A percentile compares a stretch with the other conserved stretches of the same genome.
These are phyloP conservation scores for Bubalus kerabau DNA, from an alignment of 2,113 vertebrate species.

Conservation along the genomic window DNA sequence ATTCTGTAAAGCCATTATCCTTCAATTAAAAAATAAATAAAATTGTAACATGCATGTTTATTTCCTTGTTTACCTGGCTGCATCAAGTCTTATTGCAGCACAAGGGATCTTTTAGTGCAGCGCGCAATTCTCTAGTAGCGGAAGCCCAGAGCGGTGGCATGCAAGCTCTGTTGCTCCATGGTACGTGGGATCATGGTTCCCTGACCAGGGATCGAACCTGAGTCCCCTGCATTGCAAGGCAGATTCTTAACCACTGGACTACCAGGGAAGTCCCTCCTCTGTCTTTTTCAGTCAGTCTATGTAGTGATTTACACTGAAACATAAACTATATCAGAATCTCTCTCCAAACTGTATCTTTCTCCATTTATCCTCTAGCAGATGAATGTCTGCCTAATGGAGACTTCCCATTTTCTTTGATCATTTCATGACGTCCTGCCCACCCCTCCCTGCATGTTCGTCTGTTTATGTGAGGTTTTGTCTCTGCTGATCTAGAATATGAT, in stretches of 20 bases:
- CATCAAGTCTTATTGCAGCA: accelerated
- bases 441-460: accelerated
- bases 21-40: neutral
- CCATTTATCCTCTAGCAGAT: too few species aligned
- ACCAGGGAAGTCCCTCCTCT: neutral
- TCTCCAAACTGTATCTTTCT: neutral
- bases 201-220: neutral
- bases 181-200: neutral
- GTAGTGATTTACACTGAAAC: too few species aligned
- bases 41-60: accelerated
- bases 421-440: neutral
- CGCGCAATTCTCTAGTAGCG: neutral
- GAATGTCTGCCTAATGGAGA: neutral
- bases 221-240: neutral
- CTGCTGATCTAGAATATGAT: neutral
- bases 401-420: neutral
- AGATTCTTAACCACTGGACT: neutral
- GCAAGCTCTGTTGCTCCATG: accelerated
- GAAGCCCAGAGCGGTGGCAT: accelerated
- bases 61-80: neutral
- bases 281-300: accelerated
- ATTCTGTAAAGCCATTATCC: neutral
- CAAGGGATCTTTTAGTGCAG: accelerated
- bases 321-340: too few species aligned
- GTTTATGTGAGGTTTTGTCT: neutral